Base-by-base conservation (phyloP, 2,888 invertebrate species). In the Lycaena phlaeas region DNA sequence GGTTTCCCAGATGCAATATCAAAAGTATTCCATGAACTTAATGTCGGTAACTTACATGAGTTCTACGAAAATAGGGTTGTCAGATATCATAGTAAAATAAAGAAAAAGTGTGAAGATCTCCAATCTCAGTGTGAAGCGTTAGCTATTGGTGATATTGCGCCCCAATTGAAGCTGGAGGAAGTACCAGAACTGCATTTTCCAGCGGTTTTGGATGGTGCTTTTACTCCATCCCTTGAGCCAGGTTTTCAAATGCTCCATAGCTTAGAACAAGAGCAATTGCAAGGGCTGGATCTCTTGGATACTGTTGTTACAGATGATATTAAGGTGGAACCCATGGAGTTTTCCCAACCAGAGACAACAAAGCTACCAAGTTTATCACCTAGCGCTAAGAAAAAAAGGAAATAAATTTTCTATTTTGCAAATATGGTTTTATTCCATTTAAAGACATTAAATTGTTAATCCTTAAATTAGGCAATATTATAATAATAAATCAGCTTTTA, bases 191-290 rank as follows among this genome's bases (percentile, higher is more conserved):
- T 87, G 38, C 86, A 87, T 54, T 86, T 86, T 41, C 86, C 86
- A 0, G 82, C 85, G 11, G 86, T 76, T 1, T 53, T 86, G 25
- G 85, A 82, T 54, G 82, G 77, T 6, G 68, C 84, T 0, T 86
- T 85, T 41, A 86, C 86, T 37, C 87, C 88, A 0, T 88, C 88
- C 6, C 65, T 89, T 22, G 88, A 88, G 54, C 87, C 89, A 22
- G 89, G 89, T 1, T 89, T 88, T 56, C 88, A 89, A 65, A 89
- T 89, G 89, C 68, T 88, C 43, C 88, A 89, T 39, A 89, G 86
- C 46, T 67, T 89, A 39, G 89, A 89, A 55, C 88, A 88, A 53
- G 88, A 88, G 40, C 86, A 85, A 47, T 47, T 81, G 1, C 79
- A 82, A 49, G 77, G 79, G 0, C 51, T 85, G 17, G 82, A 84